Percentiles rank a stretch among this genome's conserved stretches.
These are phyloP conservation scores for Zophobas morio DNA, from an alignment of 1,140 invertebrate genomes.

Conservation along the genomic window DNA sequence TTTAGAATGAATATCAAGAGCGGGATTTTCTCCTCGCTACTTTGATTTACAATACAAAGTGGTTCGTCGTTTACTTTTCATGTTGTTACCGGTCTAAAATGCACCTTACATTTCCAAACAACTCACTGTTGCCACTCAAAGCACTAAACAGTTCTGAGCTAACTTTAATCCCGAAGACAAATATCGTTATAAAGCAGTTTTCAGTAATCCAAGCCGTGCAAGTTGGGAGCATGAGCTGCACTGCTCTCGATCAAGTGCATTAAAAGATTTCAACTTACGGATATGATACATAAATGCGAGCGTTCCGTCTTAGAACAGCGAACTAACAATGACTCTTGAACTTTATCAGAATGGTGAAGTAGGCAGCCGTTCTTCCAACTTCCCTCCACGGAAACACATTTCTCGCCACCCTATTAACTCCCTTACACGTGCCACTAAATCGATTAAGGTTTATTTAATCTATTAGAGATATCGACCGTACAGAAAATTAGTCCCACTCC, in stretches of 20 bases:
- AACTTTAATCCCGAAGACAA: conserved; percentile 36
- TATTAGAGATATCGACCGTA: conserved; percentile 49
- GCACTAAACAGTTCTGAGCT: too few species aligned
- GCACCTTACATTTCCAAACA: too few species aligned
- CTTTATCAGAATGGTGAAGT: conserved; percentile 16
- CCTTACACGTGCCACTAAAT: conserved; percentile 51
- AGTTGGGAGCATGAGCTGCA: conserved; percentile 3
- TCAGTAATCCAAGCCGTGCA: conserved; percentile 25
- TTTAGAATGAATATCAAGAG: too few species aligned
- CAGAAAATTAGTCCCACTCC: conserved; percentile 32
- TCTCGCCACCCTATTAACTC: conserved; percentile 54
- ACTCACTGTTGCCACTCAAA: too few species aligned
- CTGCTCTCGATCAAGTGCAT: conserved; percentile 7
- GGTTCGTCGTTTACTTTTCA: too few species aligned
- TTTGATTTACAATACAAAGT: too few species aligned
- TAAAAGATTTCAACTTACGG: conserved; percentile 17
- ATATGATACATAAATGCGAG: conserved; percentile 18
- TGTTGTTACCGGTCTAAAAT: too few species aligned
- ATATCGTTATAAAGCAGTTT: conserved; percentile 20
- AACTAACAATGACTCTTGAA: conserved; percentile 20
- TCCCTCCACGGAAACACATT: conserved; percentile 51
- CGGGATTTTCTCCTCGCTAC: too few species aligned
- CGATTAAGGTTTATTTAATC: conserved; percentile 54
- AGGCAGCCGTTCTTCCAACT: conserved; percentile 20
- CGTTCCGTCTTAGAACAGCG: conserved; percentile 7